phyloP scores from a whole-genome alignment of 2,113 vertebrate species.

The Chloebia gouldiae region DNA sequence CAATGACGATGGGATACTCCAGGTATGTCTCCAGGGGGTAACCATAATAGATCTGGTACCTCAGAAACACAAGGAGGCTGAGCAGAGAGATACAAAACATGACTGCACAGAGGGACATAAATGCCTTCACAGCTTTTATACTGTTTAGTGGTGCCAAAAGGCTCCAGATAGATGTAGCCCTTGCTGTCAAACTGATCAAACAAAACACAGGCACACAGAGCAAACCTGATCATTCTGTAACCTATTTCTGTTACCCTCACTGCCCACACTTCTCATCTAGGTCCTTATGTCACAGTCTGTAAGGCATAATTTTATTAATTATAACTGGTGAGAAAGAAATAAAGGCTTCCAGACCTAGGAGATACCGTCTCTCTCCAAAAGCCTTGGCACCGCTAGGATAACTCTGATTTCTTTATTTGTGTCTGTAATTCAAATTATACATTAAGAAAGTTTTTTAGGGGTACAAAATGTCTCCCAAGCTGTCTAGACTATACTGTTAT shows the following conservation, averaged over 20 bases:
- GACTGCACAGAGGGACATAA: background rate
- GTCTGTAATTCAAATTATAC: background rate
- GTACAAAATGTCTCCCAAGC: background rate
- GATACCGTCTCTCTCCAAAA: background rate
- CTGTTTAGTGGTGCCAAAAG: background rate
- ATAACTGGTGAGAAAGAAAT: background rate
- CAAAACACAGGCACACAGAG: background rate
- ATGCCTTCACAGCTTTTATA: background rate
- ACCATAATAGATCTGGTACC: conserved; percentile 89
- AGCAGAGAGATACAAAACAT: background rate
- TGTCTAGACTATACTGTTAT: background rate
- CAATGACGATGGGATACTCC: conserved; percentile 91
- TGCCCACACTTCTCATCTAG: background rate
- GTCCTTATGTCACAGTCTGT: background rate
- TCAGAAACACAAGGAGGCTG: conserved; percentile 92
- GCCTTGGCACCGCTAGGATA: background rate
- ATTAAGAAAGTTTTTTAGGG: background rate
- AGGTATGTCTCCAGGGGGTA: conserved; percentile 90
- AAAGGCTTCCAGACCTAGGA: background rate
- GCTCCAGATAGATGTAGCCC: background rate
- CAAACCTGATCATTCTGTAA: background rate
- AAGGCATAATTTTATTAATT: background rate
- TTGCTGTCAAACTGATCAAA: background rate
- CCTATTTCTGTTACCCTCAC: background rate
- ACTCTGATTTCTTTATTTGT: background rate